Percentiles rank a stretch among this genome's conserved stretches.
phyloP scores from a whole-genome alignment of 2,888 invertebrate genomes.

The Amiota minor region DNA sequence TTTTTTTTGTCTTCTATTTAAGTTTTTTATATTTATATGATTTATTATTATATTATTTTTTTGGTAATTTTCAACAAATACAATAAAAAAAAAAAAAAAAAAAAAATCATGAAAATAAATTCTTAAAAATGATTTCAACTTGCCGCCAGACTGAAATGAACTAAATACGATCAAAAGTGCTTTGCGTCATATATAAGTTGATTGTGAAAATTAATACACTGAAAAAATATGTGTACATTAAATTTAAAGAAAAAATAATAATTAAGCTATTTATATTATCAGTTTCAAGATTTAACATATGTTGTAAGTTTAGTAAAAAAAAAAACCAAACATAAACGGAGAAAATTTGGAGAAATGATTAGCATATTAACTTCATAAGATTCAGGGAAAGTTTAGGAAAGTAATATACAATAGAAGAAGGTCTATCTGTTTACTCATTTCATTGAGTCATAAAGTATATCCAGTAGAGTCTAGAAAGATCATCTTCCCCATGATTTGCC shows the following conservation, averaged over 20 bases:
- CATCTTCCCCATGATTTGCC: background rate
- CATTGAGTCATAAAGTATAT: background rate
- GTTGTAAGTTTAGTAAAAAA: too few species aligned
- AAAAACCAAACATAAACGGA: too few species aligned
- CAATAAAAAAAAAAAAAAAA: slow-evolving; percentile 9
- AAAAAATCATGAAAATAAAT: background rate
- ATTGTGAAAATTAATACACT: background rate
- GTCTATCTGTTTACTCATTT: too few species aligned
- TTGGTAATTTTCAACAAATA: background rate
- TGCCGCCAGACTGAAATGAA: slow-evolving; percentile 12
- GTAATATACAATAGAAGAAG: too few species aligned
- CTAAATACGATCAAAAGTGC: background rate
- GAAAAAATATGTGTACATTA: background rate
- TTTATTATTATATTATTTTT: too few species aligned
- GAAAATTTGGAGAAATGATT: too few species aligned
- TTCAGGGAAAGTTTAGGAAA: too few species aligned
- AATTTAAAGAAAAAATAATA: background rate
- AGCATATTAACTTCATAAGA: too few species aligned
- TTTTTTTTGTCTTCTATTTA: background rate
- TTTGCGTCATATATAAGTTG: slow-evolving; percentile 12
- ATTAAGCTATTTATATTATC: background rate
- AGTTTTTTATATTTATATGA: too few species aligned
- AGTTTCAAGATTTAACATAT: too few species aligned
- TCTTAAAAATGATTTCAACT: background rate
- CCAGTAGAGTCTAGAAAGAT: background rate